These are phyloP conservation scores for Puma concolor DNA, from an alignment of 2,113 vertebrate species.

Conservation along the genomic window DNA sequence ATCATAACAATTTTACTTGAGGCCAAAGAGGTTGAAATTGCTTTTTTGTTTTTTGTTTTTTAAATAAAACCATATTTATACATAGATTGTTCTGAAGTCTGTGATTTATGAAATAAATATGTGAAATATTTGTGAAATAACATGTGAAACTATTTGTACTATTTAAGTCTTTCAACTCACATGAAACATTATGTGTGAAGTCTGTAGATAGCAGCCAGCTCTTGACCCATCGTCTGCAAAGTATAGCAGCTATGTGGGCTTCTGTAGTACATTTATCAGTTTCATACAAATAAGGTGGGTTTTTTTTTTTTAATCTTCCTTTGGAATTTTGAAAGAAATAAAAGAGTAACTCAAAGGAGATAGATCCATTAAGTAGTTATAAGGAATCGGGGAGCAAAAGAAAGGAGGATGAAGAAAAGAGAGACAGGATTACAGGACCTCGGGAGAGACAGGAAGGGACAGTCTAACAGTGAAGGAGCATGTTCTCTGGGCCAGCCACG, in stretches of 20 bases:
- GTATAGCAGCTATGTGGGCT: background rate
- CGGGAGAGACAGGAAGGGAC: background rate
- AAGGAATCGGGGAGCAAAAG: conserved; percentile 43
- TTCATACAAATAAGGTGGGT: background rate
- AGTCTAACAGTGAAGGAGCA: background rate
- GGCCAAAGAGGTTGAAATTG: conserved; percentile 59
- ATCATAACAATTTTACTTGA: conserved; percentile 70
- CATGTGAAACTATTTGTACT: conserved; percentile 60
- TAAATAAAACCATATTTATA: conserved; percentile 65
- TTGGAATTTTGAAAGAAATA: conserved; percentile 65
- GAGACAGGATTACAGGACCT: background rate
- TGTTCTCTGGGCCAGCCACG: background rate
- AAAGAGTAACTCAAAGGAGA: conserved; percentile 26
- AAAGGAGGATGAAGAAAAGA: conserved; percentile 16
- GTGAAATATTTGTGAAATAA: conserved; percentile 66
- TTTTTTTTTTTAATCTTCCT: background rate
- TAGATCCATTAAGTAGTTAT: conserved; percentile 47
- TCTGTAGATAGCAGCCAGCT: background rate
- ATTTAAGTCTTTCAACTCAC: conserved; percentile 61
- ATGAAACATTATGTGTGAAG: conserved; percentile 41
- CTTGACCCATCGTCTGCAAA: background rate
- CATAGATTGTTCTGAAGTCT: conserved; percentile 69
- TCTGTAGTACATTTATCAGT: background rate
- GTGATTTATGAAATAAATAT: conserved; percentile 69
- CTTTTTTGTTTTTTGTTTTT: conserved; percentile 7